Evolutionary conservation across 2,113 vertebrate species (phyloP), one percentile per base, ranked within the genome.

Genomic region (Felis chaus): DNA sequence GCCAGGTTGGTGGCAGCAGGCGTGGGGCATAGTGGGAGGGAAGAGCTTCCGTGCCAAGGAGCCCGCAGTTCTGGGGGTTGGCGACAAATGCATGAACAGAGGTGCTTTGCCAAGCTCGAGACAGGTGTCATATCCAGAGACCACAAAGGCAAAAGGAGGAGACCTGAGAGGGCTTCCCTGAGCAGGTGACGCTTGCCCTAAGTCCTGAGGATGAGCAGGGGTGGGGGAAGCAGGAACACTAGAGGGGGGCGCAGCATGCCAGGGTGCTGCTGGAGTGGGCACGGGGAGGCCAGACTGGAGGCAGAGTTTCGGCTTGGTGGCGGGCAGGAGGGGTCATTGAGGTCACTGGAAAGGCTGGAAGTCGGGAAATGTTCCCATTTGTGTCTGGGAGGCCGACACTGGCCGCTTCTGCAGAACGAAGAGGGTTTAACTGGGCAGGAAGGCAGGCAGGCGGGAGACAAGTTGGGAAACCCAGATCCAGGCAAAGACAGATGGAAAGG

Each of bases 21-120:
- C 1, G 0, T 0, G 8, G 15, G 23, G 36, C 27, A 13, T 1
- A 1, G 8, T 9, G 5, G 33, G 71, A 71, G n/a, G 81, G 29
- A 55, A 69, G 33, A 50, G 53, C 36, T 39, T 25, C 33, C 1
- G 1, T 0, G 4, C 65, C 45, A 27, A 27, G 45, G 29, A 69
- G 9, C 1, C 68, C 1, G 0, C 0, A 1, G 4, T 31, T 63
- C 25, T 41, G 36, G 16, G 36, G 31, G 55, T 7, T 3, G 14
- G 39, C 31, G 79, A 71, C 79, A 80, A 71, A 85, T 19, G 4
- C 6, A 33, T 18, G 14, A 53, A 68, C 61, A n/a, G 10, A 41
- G 45, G 39, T 33, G 11, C 23, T 48, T 71, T 76, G 55, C 39
- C 50, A 65, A 5, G 48, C 71, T 25, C 19, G 11, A 65, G 63